These are phyloP conservation scores for Pachymerium ferrugineum DNA, from an alignment of 2,888 invertebrate species.

Conservation along the genomic window DNA sequence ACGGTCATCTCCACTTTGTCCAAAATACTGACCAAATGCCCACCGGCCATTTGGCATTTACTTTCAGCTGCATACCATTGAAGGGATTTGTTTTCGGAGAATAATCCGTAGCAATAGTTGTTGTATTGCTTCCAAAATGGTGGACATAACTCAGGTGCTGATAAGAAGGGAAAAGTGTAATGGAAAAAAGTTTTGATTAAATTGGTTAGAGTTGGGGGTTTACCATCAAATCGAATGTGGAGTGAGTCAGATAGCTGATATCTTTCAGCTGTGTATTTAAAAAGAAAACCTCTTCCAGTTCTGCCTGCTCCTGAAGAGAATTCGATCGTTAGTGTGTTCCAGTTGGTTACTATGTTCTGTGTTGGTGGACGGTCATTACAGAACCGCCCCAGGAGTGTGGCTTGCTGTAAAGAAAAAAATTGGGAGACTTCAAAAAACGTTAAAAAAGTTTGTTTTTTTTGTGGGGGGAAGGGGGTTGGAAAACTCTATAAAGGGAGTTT, in stretches of 20 bases:
- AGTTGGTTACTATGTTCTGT: slow-evolving; percentile 40
- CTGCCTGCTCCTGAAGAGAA: slow-evolving; percentile 40
- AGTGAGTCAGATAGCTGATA: slow-evolving; percentile 39
- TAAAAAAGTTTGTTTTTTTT: neutral
- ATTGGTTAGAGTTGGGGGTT: neutral
- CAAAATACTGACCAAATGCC: slow-evolving; percentile 43
- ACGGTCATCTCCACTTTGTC: slow-evolving; percentile 43
- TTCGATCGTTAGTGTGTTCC: slow-evolving; percentile 41
- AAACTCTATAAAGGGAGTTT: too few relatives aligned
- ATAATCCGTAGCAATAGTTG: slow-evolving; percentile 40
- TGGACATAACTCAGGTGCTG: slow-evolving; percentile 39
- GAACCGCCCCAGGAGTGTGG: slow-evolving; percentile 40
- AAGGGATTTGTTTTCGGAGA: slow-evolving; percentile 38
- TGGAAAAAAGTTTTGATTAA: neutral
- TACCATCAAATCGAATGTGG: slow-evolving; percentile 38
- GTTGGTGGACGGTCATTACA: slow-evolving; percentile 41
- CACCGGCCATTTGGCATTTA: slow-evolving; percentile 39
- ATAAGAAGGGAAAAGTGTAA: neutral
- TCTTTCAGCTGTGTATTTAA: slow-evolving; percentile 39
- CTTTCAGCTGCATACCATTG: slow-evolving; percentile 43
- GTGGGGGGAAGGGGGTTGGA: too few relatives aligned
- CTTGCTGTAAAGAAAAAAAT: neutral
- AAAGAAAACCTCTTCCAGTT: slow-evolving; percentile 40
- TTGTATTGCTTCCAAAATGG: slow-evolving; percentile 40
- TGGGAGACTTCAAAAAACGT: neutral